Evolutionary conservation across 2,797 vertebrate genomes (phyloP), one percentile per base, ranked within the genome.

Genomic region (Coregonus ussuriensis): DNA sequence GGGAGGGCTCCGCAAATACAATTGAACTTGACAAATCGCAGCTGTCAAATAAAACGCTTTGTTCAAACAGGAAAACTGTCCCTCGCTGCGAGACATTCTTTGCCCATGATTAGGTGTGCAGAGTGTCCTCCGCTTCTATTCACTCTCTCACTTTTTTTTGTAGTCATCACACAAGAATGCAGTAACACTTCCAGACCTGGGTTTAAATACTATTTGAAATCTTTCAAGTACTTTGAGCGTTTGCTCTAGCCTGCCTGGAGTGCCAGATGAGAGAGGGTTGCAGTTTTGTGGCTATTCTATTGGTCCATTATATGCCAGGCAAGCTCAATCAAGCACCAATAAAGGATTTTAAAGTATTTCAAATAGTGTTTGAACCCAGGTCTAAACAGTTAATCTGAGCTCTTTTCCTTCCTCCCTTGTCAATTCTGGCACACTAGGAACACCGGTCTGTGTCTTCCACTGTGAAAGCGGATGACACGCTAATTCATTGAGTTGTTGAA

Each of bases 401-500:
- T 70, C 68, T n/a, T 70, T 37, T 47, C 68, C 35, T 70, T 70
- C 68, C 68, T 37, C 35, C 68, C 69, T 51, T 51, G 37, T 51
- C 37, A 71, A 47, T 13, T 71, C n/a, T 52, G 69, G 68, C 35
- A 51, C 68, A 21, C 16, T 29, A 14, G 25, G n/a, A 75, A 72
- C 74, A 16, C 69, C 51, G 69, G 14, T 15, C 35, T 18, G 41
- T 53, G 63, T 53, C 52, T 33, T 68, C 16, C 41, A 35, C 21
- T 16, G 67, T 35, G 11, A 56, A 18, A 21, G 54, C n/a, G 14
- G 13, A 62, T 56, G 71, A 56, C 77, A 75, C 35, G 63, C 63
- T 52, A 84, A 81, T 68, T 75, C 74, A 73, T 65, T 65, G 75
- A 62, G 37, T 62, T 82, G 74, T 71, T 79, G 75, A 80, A 77